Percentiles rank a stretch among this genome's conserved stretches.
These are phyloP conservation scores for Cnemophilus loriae DNA, from an alignment of 2,113 vertebrate genomes.

Conservation along the genomic window DNA sequence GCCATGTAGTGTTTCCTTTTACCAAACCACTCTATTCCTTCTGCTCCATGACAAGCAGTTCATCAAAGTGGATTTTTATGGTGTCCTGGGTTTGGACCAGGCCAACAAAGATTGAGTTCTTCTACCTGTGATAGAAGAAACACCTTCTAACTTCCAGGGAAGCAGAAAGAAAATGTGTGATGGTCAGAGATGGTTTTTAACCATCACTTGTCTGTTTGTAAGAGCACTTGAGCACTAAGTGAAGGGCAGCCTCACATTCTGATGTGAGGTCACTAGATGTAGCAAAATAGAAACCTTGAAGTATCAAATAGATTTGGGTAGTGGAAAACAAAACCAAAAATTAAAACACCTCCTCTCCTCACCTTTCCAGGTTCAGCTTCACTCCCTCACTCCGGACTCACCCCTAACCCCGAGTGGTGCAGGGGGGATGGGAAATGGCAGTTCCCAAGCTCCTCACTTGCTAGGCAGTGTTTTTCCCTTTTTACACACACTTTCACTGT, in stretches of 20 bases:
- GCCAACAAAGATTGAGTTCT: not conserved
- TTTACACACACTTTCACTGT: not conserved
- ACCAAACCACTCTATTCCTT: not conserved
- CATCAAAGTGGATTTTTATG: not conserved
- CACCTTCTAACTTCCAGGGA: not conserved
- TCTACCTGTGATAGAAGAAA: not conserved
- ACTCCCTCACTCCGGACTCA: fast-evolving
- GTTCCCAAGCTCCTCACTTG: not conserved
- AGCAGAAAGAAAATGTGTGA: not conserved
- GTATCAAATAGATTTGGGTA: not conserved
- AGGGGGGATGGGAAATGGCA: not conserved
- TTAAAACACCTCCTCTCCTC: not conserved
- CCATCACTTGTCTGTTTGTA: not conserved
- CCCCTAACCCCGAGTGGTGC: fast-evolving
- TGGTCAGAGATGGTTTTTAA: not conserved
- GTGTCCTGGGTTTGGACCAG: not conserved
- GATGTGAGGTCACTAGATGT: not conserved
- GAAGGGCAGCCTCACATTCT: not conserved
- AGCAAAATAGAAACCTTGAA: not conserved
- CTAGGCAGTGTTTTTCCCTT: not conserved
- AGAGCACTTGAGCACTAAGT: not conserved
- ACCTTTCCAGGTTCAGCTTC: not conserved
- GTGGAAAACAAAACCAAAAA: not conserved
- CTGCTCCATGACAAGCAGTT: not conserved
- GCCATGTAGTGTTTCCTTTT: not conserved